Conservation (phyloP, 2,797 vertebrate genomes). For the Spondyliosoma cantharus region DNA sequence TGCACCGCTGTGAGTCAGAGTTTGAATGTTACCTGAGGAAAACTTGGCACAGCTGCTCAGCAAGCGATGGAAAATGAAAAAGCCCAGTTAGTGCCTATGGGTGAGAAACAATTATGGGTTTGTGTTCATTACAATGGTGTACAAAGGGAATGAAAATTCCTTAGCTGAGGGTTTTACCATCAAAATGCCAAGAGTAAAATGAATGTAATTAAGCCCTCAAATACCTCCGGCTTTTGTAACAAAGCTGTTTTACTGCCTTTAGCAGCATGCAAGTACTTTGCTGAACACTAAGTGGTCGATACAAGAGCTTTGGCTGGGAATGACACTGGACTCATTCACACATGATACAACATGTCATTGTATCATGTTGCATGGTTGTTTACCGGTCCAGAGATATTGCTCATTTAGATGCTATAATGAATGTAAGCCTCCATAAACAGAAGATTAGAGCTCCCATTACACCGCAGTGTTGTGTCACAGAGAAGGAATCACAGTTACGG, state of each 20-base stretch:
- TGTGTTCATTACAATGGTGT: constrained; percentile 80
- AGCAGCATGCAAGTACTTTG: constrained; percentile 61
- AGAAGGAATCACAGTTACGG: constrained; percentile 19
- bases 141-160: constrained; percentile 82
- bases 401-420: constrained; percentile 38
- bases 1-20: constrained; percentile 72
- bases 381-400: constrained; percentile 32
- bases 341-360: constrained; percentile 38
- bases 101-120: constrained; percentile 83
- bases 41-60: constrained; percentile 75
- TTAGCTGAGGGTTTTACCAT: constrained; percentile 78
- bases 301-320: constrained; percentile 37
- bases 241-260: constrained; percentile 76
- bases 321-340: constrained; percentile 40
- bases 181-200: constrained; percentile 79
- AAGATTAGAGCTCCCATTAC: constrained; percentile 33
- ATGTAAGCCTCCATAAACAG: constrained; percentile 43
- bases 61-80: constrained; percentile 79
- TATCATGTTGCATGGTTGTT: constrained; percentile 53
- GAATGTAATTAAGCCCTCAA: constrained; percentile 80
- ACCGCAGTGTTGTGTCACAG: constrained; percentile 6
- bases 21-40: constrained; percentile 76
- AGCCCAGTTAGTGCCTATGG: constrained; percentile 74
- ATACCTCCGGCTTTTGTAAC: constrained; percentile 75
- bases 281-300: constrained; percentile 57